Evolutionary conservation across 2,797 vertebrate genomes (phyloP).

Genomic region (Sebastes vulpes): DNA sequence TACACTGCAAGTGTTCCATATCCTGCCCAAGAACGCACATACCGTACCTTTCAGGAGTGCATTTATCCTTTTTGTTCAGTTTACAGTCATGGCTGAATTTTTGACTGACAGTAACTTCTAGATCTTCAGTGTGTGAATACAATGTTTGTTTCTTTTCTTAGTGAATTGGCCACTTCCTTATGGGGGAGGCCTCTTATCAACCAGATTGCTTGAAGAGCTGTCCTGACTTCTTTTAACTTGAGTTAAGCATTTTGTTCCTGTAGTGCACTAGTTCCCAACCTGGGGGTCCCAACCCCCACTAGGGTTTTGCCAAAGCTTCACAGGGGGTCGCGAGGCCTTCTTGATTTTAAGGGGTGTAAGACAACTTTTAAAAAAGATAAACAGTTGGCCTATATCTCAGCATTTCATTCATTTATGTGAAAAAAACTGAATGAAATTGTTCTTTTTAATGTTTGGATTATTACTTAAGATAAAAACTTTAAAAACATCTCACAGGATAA

Average conservation of each 20-base stretch:
- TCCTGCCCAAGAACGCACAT: constrained; percentile 65
- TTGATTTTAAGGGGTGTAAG: too few species aligned
- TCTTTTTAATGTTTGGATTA: too few species aligned
- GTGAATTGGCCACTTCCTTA: background rate
- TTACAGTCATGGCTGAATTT: constrained; percentile 35
- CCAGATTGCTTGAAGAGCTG: constrained; percentile 16
- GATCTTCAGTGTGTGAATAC: constrained; percentile 13
- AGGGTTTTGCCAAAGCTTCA: too few species aligned
- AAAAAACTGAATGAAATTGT: too few species aligned
- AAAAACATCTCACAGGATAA: too few species aligned
- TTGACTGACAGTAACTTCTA: constrained; percentile 25
- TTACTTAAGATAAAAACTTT: too few species aligned
- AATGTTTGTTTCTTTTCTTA: constrained; percentile 39
- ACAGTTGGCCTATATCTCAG: too few species aligned
- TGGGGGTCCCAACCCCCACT: too few species aligned
- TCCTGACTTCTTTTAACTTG: background rate
- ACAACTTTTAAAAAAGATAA: too few species aligned
- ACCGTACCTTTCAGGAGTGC: constrained; percentile 38
- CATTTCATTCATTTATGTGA: too few species aligned
- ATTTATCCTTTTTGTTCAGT: constrained; percentile 34
- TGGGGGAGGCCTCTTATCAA: constrained; percentile 13
- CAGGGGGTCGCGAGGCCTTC: too few species aligned
- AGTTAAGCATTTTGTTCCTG: background rate
- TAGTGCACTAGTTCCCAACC: constrained; percentile 17
- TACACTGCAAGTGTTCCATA: constrained; percentile 78